Conservation (phyloP, 2,797 vertebrate genomes). For the Brachyalestes nurse region DNA sequence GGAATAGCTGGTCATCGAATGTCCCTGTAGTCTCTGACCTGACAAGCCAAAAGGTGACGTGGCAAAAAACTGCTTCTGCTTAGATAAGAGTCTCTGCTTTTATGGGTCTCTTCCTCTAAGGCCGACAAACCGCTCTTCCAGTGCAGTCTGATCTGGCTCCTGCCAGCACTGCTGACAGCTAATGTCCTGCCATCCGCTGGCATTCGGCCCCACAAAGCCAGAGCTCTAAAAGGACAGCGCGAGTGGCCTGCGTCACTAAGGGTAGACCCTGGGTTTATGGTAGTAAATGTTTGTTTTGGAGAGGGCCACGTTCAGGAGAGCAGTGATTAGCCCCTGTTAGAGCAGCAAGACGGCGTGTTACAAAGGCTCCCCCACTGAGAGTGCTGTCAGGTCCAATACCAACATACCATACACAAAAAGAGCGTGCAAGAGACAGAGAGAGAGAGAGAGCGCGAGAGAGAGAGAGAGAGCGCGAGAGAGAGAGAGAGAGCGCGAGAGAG, state of each 20-base stretch:
- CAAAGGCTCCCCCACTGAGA: constrained; percentile 70
- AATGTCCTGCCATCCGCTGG: constrained; percentile 78
- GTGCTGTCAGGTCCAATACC: constrained; percentile 72
- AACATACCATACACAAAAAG: constrained; percentile 67
- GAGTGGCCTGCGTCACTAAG: constrained; percentile 74
- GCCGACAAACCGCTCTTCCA: constrained; percentile 74
- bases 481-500: constrained; percentile 1
- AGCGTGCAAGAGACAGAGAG: constrained; percentile 31
- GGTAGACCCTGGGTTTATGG: constrained; percentile 71
- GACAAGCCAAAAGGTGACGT: constrained; percentile 6
- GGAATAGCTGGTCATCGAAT: background rate
- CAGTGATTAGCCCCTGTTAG: constrained; percentile 73
- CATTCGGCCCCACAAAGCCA: constrained; percentile 79
- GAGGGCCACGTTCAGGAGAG: constrained; percentile 65
- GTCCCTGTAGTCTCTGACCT: constrained; percentile 29
- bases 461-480: constrained; percentile 21
- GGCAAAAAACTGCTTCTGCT: background rate
- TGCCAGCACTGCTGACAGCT: constrained; percentile 74
- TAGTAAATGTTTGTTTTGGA: constrained; percentile 77
- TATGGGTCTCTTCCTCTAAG: constrained; percentile 71
- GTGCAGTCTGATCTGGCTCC: constrained; percentile 72
- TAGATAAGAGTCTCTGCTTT: constrained; percentile 73
- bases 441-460: constrained; percentile 6
- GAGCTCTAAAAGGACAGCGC: constrained; percentile 65
- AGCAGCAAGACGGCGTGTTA: constrained; percentile 68